Evolutionary conservation across 1,140 invertebrate genomes (phyloP), one percentile per base, ranked within the genome.

Genomic region (Chironomus tepperi): DNA sequence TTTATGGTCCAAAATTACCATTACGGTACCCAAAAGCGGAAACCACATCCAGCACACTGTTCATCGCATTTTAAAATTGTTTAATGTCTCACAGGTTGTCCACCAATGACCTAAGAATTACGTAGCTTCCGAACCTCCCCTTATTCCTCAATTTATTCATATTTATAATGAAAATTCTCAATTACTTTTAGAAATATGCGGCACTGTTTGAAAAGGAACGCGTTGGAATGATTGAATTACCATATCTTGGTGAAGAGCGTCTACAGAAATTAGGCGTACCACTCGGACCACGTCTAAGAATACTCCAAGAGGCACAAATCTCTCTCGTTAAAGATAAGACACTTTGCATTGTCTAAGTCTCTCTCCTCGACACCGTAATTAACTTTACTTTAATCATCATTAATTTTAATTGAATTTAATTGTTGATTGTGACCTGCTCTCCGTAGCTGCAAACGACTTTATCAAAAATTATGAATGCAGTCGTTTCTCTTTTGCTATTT

Each of bases 211-310:
- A 96, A 79, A 90, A 90, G 75, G 94, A 97, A 82, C 90, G 92
- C 78, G 93, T 97, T 24, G 94, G 94, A 10, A 93, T 97, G 83
- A 90, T 95, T 42, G 95, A 97, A 83, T 84, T 97, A 72, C 94
- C 94, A 2, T 97, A 96, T 84, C 84, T 97, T 76, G 94, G 90
- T 5, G 95, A 97, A 81, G 94, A 97, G 76, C 87, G 92, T 43
- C 83, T 98, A 10, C 88, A 95, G 77, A 94, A 94, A 75, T 89
- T 98, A 79, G 94, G 95, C 3, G 90, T 97, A 18, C 95, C 95
- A 0, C 85, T 97, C 78, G 95, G 95, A 42, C 94, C 95, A 15
- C 83, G 94, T 76, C 85, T 96, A 75, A 86, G 95, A 76, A 97
- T 97, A 77, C 84, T 97, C 73, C 93, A 96, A 83, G 95, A 98